Conservation (phyloP, 2,113 vertebrate species). For the Bucco capensis region DNA sequence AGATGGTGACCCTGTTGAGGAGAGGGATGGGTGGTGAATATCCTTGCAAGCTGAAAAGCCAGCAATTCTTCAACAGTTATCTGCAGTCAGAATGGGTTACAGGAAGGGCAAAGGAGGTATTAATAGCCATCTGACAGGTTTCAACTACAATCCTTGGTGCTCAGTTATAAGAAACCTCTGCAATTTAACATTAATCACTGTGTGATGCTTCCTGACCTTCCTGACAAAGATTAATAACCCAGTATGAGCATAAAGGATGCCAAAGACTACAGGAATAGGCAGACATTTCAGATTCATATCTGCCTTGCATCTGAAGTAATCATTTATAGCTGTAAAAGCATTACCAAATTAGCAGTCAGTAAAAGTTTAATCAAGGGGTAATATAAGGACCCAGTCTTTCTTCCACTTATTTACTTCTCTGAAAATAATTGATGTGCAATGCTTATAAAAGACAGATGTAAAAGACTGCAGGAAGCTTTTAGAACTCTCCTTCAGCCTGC, state of each 20-base stretch:
- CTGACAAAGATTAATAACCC: constrained; percentile 32
- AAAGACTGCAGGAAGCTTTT: neutral
- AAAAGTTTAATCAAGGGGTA: neutral
- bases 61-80: neutral
- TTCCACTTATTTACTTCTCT: neutral
- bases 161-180: constrained; percentile 27
- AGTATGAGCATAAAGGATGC: neutral
- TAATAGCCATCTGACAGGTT: constrained; percentile 15
- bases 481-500: neutral
- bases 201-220: neutral
- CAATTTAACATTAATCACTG: constrained; percentile 10
- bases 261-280: neutral
- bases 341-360: neutral
- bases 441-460: neutral
- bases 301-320: neutral
- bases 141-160: neutral
- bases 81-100: neutral
- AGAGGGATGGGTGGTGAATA: neutral
- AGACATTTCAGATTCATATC: neutral
- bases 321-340: neutral
- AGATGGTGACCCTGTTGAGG: neutral
- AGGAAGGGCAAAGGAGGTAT: neutral
- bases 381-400: neutral
- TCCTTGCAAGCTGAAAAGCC: neutral
- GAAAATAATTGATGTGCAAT: neutral